Evolutionary conservation across 2,113 vertebrate genomes (phyloP), one percentile per base, ranked within the genome.

Genomic region (Cyprinodon variegatus): DNA sequence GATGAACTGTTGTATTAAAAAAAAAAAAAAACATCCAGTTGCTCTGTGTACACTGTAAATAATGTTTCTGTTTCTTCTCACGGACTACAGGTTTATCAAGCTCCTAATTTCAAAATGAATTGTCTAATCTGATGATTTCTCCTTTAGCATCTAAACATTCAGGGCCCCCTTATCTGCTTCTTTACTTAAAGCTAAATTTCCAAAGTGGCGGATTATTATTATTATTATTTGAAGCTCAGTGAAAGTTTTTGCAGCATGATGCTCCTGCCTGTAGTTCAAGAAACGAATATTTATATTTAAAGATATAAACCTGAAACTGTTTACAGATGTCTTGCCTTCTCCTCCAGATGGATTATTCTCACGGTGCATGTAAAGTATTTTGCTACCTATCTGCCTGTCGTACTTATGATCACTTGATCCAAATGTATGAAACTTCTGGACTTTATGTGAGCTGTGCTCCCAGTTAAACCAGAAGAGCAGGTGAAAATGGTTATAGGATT

Each of bases 301-400:
- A 78, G 62, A 83, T 43, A 40, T 57, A n/a, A 41, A 77, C 64
- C 8, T 57, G 6, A n/a, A 70, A 76, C 29, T 86, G 92, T 93
- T 90, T 94, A 93, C 91, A 90, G 73, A 88, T 63, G 83, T 86
- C 82, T 84, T 87, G 88, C 86, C 83, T 87, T 90, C 78, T 90
- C 79, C 77, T 90, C 81, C 66, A 68, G 53, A 78, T 90, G 81
- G 87, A 83, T 84, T 81, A 78, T 86, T 85, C 82, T 80, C 78
- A 46, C 37, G 45, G 62, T 74, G 65, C 74, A 72, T 74, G 83
- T 87, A 82, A 86, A 77, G 78, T 83, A 68, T 83, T 89, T 87
- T 66, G 65, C 62, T 72, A 68, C 61, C 29, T 76, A 17, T 60
- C 43, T 13, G 37, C n/a, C 29, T 14, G n/a, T 40, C 22, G 71